Base-by-base conservation (phyloP, 2,888 invertebrate species). In the Agapostemon virescens region DNA sequence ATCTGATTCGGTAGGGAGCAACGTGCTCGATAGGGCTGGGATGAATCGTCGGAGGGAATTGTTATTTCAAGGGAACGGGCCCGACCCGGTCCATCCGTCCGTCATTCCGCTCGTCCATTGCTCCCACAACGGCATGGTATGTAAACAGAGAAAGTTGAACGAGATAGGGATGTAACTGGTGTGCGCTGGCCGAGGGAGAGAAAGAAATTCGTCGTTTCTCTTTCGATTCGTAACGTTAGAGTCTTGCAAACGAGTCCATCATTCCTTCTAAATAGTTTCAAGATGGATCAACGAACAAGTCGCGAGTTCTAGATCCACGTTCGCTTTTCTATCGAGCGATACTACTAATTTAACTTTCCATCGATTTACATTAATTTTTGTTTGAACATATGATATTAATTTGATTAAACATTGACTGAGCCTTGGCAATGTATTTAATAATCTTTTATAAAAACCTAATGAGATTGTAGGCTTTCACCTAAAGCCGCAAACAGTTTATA, bases 31-130 rank as follows among this genome's bases (percentile, higher is more conserved):
- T 9, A 30, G 45, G 67, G 70, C 13, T 20, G 68, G 66, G 75
- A 79, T 40, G 74, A 71, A 64, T 45, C 68, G 77, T 63, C 74
- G 69, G 77, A 68, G 76, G 72, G 86, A 88, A 89, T 87, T 91
- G 91, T 91, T 91, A 91, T 91, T 91, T 89, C 87, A 91, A 91
- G 89, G 84, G 87, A 89, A 85, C 87, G 83, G 86, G 11, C 20
- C 63, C 86, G 89, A 85, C 88, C 84, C 55, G 55, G 17, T n/a
- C 55, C 61, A 36, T n/a, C 61, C 86, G 89, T 85, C 88, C 84
- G 86, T 84, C 85, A 84, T 81, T 86, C 81, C 86, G 85, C 87
- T 87, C 86, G 88, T 88, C 88, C 88, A 87, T 87, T 86, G 86
- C 82, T 86, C 84, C 84, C 85, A 85, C 81, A 83, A 87, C 88